Percentiles rank a stretch among this genome's conserved stretches.
Evolutionary conservation across 2,113 vertebrate genomes (phyloP).

Genomic region (Numida meleagris): DNA sequence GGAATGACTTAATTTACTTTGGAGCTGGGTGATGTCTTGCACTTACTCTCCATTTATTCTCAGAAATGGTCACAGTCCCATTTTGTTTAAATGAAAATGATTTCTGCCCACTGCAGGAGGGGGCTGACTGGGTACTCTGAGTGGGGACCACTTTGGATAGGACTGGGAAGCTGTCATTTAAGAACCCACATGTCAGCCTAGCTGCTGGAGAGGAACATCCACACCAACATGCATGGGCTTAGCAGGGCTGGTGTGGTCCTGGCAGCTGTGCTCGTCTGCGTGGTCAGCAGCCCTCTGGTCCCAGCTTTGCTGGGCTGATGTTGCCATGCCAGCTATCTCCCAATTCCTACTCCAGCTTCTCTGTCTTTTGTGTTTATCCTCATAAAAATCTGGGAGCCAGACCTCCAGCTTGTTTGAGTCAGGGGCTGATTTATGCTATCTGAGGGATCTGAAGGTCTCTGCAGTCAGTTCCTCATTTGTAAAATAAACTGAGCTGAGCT

Average conservation of each 20-base stretch:
- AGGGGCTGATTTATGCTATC: neutral
- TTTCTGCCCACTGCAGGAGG: neutral
- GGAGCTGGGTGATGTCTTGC: neutral
- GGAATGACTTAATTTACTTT: conserved; percentile 23
- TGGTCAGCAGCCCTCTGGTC: neutral
- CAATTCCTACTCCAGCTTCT: neutral
- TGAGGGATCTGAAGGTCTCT: neutral
- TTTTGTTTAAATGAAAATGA: neutral
- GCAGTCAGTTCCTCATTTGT: neutral
- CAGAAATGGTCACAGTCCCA: neutral
- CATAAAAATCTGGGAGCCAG: conserved; percentile 1
- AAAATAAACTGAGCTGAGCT: conserved; percentile 13
- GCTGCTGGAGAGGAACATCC: neutral
- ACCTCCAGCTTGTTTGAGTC: neutral
- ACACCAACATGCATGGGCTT: accelerated
- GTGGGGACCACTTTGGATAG: accelerated
- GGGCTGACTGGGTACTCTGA: neutral
- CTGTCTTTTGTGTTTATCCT: neutral
- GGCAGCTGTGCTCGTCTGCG: neutral
- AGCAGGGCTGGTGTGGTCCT: neutral
- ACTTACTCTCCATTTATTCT: neutral
- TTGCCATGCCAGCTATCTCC: neutral
- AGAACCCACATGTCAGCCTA: neutral
- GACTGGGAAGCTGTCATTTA: neutral
- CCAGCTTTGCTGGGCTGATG: accelerated